Evolutionary conservation across 1,140 invertebrate genomes (phyloP).

Genomic region (Paracyclopina nana): DNA sequence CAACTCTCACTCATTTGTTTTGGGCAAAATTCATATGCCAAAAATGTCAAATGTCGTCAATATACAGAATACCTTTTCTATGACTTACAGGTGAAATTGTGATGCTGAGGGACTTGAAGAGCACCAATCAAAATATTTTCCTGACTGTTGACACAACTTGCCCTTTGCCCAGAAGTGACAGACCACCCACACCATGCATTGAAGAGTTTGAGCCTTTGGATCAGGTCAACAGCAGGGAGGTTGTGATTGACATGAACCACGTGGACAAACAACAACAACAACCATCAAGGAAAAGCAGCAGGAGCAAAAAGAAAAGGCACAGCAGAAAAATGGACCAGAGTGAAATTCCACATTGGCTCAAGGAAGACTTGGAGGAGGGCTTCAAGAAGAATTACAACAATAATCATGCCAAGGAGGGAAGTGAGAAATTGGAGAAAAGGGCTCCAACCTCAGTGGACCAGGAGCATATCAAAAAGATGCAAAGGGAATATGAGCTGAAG

Average conservation of each 20-base stretch:
- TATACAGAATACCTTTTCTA: too few relatives aligned
- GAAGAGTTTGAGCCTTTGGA: constrained; percentile 23
- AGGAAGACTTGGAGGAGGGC: constrained; percentile 27
- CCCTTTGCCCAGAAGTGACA: constrained; percentile 28
- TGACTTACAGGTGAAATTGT: too few relatives aligned
- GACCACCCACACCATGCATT: background rate
- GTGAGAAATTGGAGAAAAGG: background rate
- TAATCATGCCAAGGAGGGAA: background rate
- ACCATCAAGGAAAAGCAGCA: constrained; percentile 11
- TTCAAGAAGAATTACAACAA: constrained; percentile 16
- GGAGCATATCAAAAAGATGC: background rate
- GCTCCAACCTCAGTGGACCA: background rate
- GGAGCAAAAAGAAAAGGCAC: constrained; percentile 16
- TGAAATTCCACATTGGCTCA: constrained; percentile 26
- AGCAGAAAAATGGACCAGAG: background rate
- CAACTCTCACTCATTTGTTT: too few relatives aligned
- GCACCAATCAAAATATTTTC: constrained; percentile 36
- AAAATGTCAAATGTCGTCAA: too few relatives aligned
- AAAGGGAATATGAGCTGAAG: background rate
- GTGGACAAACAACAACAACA: background rate
- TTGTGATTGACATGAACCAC: constrained; percentile 3
- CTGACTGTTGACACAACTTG: constrained; percentile 41
- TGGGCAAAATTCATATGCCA: too few relatives aligned
- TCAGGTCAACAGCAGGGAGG: constrained; percentile 21
- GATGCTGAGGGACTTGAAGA: constrained; percentile 33